Percentiles rank a stretch among this genome's conserved stretches.
Evolutionary conservation across 2,888 invertebrate species (phyloP).

Genomic region (Norana najaformis): DNA sequence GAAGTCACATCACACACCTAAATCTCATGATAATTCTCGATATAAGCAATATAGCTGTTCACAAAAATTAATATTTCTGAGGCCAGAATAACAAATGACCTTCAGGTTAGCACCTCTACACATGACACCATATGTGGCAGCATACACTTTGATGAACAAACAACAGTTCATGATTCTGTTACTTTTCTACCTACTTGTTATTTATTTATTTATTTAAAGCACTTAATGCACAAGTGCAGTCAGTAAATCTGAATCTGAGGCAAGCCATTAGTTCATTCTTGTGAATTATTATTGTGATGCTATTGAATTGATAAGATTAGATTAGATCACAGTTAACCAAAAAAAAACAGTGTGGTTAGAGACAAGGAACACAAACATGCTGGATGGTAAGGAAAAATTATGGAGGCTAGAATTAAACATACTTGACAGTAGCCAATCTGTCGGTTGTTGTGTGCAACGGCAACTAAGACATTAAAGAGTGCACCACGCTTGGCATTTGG

Average conservation of each 20-base stretch:
- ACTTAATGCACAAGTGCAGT: too few relatives aligned
- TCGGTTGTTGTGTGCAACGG: conserved; percentile 85
- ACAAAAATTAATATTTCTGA: background rate
- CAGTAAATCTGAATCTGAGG: too few relatives aligned
- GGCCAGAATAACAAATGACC: background rate
- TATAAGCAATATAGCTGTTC: background rate
- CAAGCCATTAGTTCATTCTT: background rate
- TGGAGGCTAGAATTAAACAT: conserved; percentile 35
- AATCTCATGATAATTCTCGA: background rate
- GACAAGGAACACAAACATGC: background rate
- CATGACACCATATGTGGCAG: background rate
- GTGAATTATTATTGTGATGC: background rate
- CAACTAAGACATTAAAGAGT: conserved; percentile 81
- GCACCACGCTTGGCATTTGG: conserved; percentile 72
- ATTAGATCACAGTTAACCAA: background rate
- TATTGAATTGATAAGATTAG: background rate
- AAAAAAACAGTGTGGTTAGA: background rate
- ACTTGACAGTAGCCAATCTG: conserved; percentile 87
- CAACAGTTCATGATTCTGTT: background rate
- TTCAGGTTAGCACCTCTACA: too few relatives aligned
- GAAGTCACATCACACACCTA: background rate
- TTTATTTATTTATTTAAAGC: background rate
- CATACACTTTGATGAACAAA: background rate
- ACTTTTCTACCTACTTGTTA: background rate
- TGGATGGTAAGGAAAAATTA: background rate